Base-by-base conservation (phyloP, 2,113 vertebrate species). In the Pollachius pollachius region DNA sequence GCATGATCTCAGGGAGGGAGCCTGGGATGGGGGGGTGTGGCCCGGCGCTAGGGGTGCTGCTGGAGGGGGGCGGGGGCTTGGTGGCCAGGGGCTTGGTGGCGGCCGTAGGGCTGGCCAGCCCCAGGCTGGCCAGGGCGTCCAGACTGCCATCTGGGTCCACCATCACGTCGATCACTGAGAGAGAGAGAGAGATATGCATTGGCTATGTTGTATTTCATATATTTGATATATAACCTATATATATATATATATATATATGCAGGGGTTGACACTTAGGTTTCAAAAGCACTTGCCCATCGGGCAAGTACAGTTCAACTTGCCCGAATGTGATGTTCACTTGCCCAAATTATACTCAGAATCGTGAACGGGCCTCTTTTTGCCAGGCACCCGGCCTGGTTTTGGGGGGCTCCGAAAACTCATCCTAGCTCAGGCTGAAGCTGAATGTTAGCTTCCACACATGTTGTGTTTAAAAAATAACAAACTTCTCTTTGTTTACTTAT, bases 131-230 rank as follows among this genome's bases (percentile, higher is more conserved):
- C 76, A 97, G 85, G 65, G 95, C 95, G 34, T 98, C 97, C 84
- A 99, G 88, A 65, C 96, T 96, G 68, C 97, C 97, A 48, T 98
- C 97, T 3, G 97, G 97, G 86, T 99, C 97, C 25, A 99, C 95
- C 96, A 99, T 99, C 67, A 96, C 87, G 61, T 98, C 97, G 82
- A 99, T 99, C 17, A 94, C 97, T 99, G 76, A 7, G 6, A 41
- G 37, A 71, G 25, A 11, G 58, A n/a, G 23, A 62, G 25, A 17
- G 62, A 30, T 17, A 30, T 17, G 9, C 4, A 48, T 34, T 34
- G 7, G 37, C 17, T 15, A 15, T 48, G 67, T 52, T 58, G 17
- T 34, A 8, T 61, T 12, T 21, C 52, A 56, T 13, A 15, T 15
- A 17, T 56, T 23, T 23, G 23, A 23, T 23, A 54, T 1, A 54